Conservation (phyloP, 2,888 invertebrate genomes). For the Saturnia pavonia region DNA sequence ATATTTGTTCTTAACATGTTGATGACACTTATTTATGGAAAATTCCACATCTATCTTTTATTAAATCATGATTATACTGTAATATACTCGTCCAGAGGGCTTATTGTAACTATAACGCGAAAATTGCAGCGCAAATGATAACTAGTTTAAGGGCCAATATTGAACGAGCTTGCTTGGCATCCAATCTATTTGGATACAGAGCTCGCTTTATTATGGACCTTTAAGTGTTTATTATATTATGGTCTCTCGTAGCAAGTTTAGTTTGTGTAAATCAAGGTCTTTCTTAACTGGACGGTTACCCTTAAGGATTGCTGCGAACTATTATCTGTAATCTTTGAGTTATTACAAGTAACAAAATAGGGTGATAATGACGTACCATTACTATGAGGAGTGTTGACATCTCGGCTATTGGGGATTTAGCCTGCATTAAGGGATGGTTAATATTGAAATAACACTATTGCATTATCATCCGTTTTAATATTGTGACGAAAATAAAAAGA, state of each 20-base stretch:
- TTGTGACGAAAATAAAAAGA: not conserved
- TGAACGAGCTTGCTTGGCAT: conserved; percentile 38
- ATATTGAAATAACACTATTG: not conserved
- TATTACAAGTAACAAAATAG: conserved; percentile 61
- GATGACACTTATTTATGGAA: not conserved
- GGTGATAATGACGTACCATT: conserved; percentile 72
- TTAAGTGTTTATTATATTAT: conserved; percentile 38
- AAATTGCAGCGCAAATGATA: conserved; percentile 78
- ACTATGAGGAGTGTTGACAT: conserved; percentile 68
- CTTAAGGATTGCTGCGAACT: conserved; percentile 50
- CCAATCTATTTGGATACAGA: conserved; percentile 25
- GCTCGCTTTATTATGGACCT: conserved; percentile 41
- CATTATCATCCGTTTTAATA: not conserved
- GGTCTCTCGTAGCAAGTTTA: conserved; percentile 38
- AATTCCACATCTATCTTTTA: conserved; percentile 21
- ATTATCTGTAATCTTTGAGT: conserved; percentile 74
- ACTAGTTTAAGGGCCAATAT: conserved; percentile 60
- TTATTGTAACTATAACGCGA: conserved; percentile 81
- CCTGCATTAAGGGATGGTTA: conserved; percentile 17
- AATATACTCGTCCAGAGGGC: conserved; percentile 54
- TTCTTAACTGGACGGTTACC: conserved; percentile 35
- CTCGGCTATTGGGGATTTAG: conserved; percentile 56
- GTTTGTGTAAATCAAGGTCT: conserved; percentile 31
- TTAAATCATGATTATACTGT: not conserved
- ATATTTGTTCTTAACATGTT: not conserved